Percentiles rank a stretch among this genome's conserved stretches.
Evolutionary conservation across 2,888 invertebrate genomes (phyloP).

Genomic region (Petrolisthes cinctipes): DNA sequence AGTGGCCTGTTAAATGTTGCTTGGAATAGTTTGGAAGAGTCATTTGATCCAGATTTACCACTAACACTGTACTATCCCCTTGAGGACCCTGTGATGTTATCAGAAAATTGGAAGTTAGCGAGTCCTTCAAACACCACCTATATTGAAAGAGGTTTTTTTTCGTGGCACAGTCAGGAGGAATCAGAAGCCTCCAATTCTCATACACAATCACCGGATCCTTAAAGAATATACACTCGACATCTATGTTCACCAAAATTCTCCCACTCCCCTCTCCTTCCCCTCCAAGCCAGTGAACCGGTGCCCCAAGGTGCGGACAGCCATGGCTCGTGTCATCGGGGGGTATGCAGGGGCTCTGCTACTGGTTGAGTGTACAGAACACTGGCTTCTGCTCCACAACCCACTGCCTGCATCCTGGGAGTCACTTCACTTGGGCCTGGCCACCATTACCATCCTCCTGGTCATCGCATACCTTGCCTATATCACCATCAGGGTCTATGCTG

Average conservation of each 20-base stretch:
- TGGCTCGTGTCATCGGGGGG: conserved; percentile 31
- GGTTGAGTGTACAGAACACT: conserved; percentile 34
- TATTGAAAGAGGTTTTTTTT: too few relatives aligned
- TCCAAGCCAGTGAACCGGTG: conserved; percentile 38
- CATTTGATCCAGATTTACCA: too few relatives aligned
- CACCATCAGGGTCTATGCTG: conserved; percentile 41
- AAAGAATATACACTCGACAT: too few relatives aligned
- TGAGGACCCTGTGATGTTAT: too few relatives aligned
- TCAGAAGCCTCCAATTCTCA: too few relatives aligned
- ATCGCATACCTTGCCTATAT: conserved; percentile 34
- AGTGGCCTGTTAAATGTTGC: too few relatives aligned
- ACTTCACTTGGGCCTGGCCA: conserved; percentile 29
- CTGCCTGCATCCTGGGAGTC: conserved; percentile 41
- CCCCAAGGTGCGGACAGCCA: conserved; percentile 38
- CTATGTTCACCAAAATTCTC: background rate
- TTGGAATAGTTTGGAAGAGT: too few relatives aligned
- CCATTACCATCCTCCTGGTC: conserved; percentile 38
- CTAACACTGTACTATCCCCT: too few relatives aligned
- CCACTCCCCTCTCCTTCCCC: background rate
- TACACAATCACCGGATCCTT: too few relatives aligned
- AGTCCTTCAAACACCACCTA: too few relatives aligned
- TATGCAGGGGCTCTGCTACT: conserved; percentile 32
- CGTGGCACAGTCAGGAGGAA: too few relatives aligned
- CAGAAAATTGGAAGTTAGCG: too few relatives aligned
- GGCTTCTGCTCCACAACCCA: conserved; percentile 39